Evolutionary conservation across 1,140 invertebrate genomes (phyloP).

Genomic region (Calosoma granatense): DNA sequence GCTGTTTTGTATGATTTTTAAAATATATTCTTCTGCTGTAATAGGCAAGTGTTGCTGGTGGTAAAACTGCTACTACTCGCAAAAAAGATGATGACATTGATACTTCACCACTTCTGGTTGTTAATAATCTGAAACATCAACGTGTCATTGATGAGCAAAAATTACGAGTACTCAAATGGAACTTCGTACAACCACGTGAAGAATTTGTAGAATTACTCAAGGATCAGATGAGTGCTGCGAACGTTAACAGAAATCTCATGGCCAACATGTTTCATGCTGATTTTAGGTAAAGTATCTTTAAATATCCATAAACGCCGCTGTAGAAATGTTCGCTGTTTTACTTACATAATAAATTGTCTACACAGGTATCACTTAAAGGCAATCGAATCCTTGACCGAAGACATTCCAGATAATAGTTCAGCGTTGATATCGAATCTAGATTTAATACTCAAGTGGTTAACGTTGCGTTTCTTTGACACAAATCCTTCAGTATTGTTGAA

Average conservation of each 20-base stretch:
- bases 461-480: slow-evolving; percentile 93
- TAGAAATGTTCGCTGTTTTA: slow-evolving; percentile 10
- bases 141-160: slow-evolving; percentile 86
- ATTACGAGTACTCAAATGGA: slow-evolving; percentile 90
- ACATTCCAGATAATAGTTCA: slow-evolving; percentile 61
- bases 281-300: slow-evolving; percentile 49
- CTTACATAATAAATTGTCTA: background rate
- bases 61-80: slow-evolving; percentile 35
- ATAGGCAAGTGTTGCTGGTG: slow-evolving; percentile 12
- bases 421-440: slow-evolving; percentile 86
- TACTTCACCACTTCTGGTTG: slow-evolving; percentile 65
- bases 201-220: slow-evolving; percentile 90
- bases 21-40: slow-evolving; percentile 18
- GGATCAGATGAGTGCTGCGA: slow-evolving; percentile 81
- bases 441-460: slow-evolving; percentile 93
- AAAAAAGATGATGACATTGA: slow-evolving; percentile 85
- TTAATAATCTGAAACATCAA: slow-evolving; percentile 83
- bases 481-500: slow-evolving; percentile 94
- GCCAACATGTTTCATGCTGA: slow-evolving; percentile 91
- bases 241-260: slow-evolving; percentile 76
- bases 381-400: slow-evolving; percentile 80
- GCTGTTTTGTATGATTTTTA: too few species aligned
- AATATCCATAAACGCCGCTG: slow-evolving; percentile 13
- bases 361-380: slow-evolving; percentile 88
- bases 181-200: slow-evolving; percentile 83